phyloP scores from a whole-genome alignment of 2,113 vertebrate species.

The Engraulis encrasicolus region DNA sequence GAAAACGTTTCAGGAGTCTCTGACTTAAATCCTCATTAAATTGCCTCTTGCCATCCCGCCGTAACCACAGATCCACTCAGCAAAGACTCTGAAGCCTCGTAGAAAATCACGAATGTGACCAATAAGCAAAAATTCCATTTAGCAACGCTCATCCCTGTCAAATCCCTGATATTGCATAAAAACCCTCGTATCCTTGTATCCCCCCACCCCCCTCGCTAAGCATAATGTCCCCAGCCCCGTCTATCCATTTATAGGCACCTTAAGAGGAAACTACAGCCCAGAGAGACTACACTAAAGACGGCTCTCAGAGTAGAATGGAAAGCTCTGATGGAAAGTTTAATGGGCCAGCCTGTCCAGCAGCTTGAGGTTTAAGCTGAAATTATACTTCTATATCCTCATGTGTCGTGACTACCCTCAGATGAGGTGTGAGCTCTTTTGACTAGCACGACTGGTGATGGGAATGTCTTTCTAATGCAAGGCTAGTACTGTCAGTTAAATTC shows the following conservation, averaged over 20 bases:
- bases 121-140: slow-evolving; percentile 19
- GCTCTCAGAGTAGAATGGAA: slow-evolving; percentile 30
- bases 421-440: slow-evolving; percentile 35
- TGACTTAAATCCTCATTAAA: slow-evolving; percentile 13
- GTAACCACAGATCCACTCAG: slow-evolving; percentile 9
- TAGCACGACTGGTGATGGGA: slow-evolving; percentile 9
- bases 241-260: slow-evolving; percentile 23
- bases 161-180: slow-evolving; percentile 12
- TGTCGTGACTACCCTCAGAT: slow-evolving; percentile 33
- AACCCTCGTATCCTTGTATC: slow-evolving; percentile 5
- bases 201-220: not conserved
- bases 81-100: slow-evolving; percentile 10
- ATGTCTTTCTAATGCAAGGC: slow-evolving; percentile 34
- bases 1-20: slow-evolving; percentile 4
- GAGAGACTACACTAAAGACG: slow-evolving; percentile 31
- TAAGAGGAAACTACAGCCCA: slow-evolving; percentile 21
- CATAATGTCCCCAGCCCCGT: not conserved
- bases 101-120: not conserved
- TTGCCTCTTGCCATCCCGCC: slow-evolving; percentile 6
- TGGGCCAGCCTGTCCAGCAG: not conserved
- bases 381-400: slow-evolving; percentile 45
- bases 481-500: slow-evolving; percentile 39
- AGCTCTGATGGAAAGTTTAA: slow-evolving; percentile 26
- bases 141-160: slow-evolving; percentile 1
- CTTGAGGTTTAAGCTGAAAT: slow-evolving; percentile 38